Percentiles rank a stretch among this genome's conserved stretches.
Conservation (phyloP, 2,888 invertebrate genomes). For the Exocentrus adspersus region DNA sequence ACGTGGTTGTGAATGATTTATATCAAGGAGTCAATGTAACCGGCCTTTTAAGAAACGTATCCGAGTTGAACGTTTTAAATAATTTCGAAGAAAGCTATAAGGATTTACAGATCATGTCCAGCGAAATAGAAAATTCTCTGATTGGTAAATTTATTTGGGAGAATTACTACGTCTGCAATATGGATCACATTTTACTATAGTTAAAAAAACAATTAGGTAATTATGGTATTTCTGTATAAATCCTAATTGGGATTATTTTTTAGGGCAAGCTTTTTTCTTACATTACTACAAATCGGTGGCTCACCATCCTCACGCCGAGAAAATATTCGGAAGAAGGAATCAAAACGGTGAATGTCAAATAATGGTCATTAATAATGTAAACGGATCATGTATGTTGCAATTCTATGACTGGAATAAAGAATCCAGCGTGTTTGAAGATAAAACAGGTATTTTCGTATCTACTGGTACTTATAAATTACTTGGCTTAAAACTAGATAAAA, state of each 20-base stretch:
- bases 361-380: constrained; percentile 34
- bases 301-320: constrained; percentile 26
- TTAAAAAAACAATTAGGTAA: no score
- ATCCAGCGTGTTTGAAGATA: constrained; percentile 23
- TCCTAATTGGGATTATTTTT: no score
- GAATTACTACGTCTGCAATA: no score
- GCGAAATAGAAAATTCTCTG: constrained; percentile 54
- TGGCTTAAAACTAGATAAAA: no score
- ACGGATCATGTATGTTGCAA: constrained; percentile 29
- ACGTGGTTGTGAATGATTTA: constrained; percentile 53
- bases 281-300: constrained; percentile 42
- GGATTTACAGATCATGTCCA: constrained; percentile 51
- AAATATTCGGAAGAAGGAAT: constrained; percentile 36
- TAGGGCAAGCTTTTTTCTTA: constrained; percentile 54
- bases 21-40: constrained; percentile 57
- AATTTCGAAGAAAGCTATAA: constrained; percentile 59
- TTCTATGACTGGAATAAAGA: constrained; percentile 39
- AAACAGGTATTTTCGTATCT: constrained; percentile 21
- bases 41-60: constrained; percentile 53
- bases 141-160: constrained; percentile 48
- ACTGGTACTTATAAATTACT: no score
- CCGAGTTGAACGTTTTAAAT: constrained; percentile 45
- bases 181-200: no score
- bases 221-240: no score
- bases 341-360: constrained; percentile 31